These are phyloP conservation scores for Callorhinus ursinus DNA, from an alignment of 2,113 vertebrate species.

Conservation along the genomic window DNA sequence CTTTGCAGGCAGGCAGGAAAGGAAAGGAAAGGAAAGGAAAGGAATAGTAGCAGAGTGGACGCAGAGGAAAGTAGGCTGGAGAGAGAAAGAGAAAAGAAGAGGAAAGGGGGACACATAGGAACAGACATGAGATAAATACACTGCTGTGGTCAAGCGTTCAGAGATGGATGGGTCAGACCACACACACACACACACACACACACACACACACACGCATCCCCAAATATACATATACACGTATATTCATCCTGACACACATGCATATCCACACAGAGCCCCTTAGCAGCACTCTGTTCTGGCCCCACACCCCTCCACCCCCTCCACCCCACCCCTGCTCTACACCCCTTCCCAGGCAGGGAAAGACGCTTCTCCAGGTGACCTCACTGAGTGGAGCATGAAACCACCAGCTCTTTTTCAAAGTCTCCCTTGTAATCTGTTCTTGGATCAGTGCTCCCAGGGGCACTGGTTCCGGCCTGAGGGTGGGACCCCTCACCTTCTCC, in stretches of 20 bases:
- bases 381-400: background rate
- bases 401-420: conserved; percentile 21
- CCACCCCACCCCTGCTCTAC: background rate
- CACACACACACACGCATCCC: background rate
- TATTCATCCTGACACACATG: fast-evolving
- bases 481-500: conserved; percentile 48
- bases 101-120: background rate
- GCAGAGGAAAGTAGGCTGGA: background rate
- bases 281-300: background rate
- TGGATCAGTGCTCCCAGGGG: background rate
- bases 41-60: background rate
- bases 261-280: background rate
- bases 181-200: fast-evolving
- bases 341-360: background rate
- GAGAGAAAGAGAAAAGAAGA: background rate
- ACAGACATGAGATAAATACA: background rate
- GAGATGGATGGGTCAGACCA: background rate
- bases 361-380: background rate
- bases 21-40: too few relatives aligned
- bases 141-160: background rate
- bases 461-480: background rate
- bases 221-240: background rate
- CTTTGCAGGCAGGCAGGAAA: background rate
- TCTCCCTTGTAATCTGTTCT: conserved; percentile 29
- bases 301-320: background rate